Conservation (phyloP, 2,797 vertebrate genomes). For the Spinus pinus region DNA sequence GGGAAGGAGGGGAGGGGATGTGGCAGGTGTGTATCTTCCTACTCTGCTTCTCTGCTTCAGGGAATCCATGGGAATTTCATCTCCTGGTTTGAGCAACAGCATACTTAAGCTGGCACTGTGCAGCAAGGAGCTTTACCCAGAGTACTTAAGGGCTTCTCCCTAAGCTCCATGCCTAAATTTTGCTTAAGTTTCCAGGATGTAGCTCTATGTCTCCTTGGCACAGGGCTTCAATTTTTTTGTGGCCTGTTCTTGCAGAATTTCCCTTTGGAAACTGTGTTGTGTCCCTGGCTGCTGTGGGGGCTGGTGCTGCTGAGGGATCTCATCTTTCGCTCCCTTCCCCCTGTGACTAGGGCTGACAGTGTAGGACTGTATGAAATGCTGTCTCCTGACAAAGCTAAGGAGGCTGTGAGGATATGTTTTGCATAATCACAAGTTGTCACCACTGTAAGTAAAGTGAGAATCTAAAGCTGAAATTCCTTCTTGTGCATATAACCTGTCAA, state of each 20-base stretch:
- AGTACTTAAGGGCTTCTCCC: accelerated
- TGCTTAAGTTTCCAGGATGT: not conserved
- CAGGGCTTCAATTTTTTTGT: not conserved
- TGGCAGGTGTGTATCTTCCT: not conserved
- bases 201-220: not conserved
- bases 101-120: not conserved
- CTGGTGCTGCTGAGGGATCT: accelerated
- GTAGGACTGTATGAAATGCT: not conserved
- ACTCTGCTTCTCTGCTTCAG: not conserved
- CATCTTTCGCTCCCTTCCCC: not conserved
- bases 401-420: not conserved
- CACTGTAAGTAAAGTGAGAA: not conserved
- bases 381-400: not conserved
- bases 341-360: not conserved
- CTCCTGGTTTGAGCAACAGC: not conserved
- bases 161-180: accelerated
- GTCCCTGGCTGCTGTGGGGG: not conserved
- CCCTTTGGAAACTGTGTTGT: accelerated
- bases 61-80: not conserved
- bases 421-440: not conserved
- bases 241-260: not conserved
- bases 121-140: not conserved
- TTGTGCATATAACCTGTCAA: not conserved
- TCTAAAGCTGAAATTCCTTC: not conserved
- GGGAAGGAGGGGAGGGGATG: not conserved